Evolutionary conservation across 2,888 invertebrate genomes (phyloP).

Genomic region (Phaedon cochleariae): DNA sequence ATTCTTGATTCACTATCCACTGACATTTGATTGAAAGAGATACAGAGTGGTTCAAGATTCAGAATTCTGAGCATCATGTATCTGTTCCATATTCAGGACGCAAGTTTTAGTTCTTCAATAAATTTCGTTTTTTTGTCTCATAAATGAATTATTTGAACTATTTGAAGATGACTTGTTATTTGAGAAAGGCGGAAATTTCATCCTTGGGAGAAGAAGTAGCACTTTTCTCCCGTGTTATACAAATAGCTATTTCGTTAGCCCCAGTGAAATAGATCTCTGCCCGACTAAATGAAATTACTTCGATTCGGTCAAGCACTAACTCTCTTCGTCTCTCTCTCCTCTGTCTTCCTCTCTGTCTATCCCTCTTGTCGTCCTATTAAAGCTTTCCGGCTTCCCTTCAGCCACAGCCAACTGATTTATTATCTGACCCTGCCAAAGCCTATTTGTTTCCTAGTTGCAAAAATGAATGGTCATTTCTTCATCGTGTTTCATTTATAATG

Average conservation of each 20-base stretch:
- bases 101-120: no score
- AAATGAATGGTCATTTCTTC: constrained; percentile 29
- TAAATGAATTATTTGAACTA: no score
- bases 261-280: constrained; percentile 12
- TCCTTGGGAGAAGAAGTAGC: no score
- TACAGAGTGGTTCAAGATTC: no score
- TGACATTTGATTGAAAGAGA: no score
- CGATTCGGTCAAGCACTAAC: constrained; percentile 28
- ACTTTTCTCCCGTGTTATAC: no score
- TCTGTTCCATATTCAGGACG: no score
- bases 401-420: constrained; percentile 38
- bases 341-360: neutral
- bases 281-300: constrained; percentile 29
- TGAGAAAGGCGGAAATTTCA: no score
- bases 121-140: no score
- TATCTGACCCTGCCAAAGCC: constrained; percentile 34
- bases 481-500: constrained; percentile 11
- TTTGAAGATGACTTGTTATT: no score
- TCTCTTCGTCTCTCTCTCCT: neutral
- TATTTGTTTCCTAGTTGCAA: constrained; percentile 31
- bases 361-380: constrained; percentile 33
- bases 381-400: constrained; percentile 30
- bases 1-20: no score
- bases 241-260: neutral
- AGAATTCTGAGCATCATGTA: no score